A percentile compares a stretch with the other conserved stretches of the same genome.
Conservation (phyloP, 2,888 invertebrate species). For the Eudasyphora cyanicolor region DNA sequence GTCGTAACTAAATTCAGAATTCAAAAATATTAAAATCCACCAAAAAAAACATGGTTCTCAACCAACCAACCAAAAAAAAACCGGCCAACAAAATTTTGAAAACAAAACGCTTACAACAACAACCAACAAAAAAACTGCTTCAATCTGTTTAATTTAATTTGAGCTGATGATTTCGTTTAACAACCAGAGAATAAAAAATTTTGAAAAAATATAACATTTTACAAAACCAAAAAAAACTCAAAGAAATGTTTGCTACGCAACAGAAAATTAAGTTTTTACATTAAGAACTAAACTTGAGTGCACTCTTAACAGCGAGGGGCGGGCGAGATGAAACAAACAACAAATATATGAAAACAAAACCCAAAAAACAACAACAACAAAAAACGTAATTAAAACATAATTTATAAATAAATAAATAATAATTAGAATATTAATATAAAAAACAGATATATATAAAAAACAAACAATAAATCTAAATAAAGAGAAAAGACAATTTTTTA, state of each 20-base stretch:
- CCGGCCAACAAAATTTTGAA: conserved; percentile 37
- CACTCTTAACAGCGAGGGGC: conserved; percentile 80
- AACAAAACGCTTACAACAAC: conserved; percentile 40
- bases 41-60: conserved; percentile 8
- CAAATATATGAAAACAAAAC: conserved; percentile 64
- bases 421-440: conserved; percentile 68
- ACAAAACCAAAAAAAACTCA: conserved; percentile 55
- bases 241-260: conserved; percentile 70
- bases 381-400: conserved; percentile 62
- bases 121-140: conserved; percentile 52
- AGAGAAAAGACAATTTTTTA: conserved; percentile 57
- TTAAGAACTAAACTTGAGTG: conserved; percentile 78
- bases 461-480: conserved; percentile 47
- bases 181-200: conserved; percentile 50
- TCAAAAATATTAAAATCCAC: neutral
- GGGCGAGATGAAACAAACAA: conserved; percentile 79
- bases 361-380: conserved; percentile 57
- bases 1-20: neutral
- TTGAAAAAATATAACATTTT: conserved; percentile 39
- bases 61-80: conserved; percentile 8
- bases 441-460: conserved; percentile 47
- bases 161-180: conserved; percentile 58
- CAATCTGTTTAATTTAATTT: conserved; percentile 60
- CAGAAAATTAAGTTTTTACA: conserved; percentile 78
- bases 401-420: conserved; percentile 69